Base-by-base conservation (phyloP, 2,888 invertebrate genomes). In the Philaethria dido region DNA sequence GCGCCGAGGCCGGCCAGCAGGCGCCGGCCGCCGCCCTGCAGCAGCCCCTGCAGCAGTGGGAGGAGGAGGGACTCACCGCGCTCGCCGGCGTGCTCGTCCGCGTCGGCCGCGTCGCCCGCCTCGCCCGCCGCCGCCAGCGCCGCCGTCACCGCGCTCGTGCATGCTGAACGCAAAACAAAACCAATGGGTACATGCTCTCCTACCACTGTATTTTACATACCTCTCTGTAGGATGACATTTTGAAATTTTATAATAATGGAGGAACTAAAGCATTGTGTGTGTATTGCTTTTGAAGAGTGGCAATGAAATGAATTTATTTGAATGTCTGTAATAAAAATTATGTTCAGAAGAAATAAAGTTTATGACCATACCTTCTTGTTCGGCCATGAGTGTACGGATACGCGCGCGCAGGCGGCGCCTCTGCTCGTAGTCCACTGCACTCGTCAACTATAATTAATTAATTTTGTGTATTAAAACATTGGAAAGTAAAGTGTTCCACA, bases 371-470 rank as follows among this genome's bases (percentile, higher is more conserved):
- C 97, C 97, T 95, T 96, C 96, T 88, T 96, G 95, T 93, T 96
- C 96, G 80, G 97, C 97, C 95, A 97, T 96, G 83, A 98, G 94
- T 87, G 95, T 94, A 79, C 96, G 95, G 80, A 98, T 94, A 88
- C 97, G 94, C 79, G 95, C 95, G 86, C 97, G 94, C 83, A 98
- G 95, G 78, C 94, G 94, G 80, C 97, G 95, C 80, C 97, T 94
- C 88, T 96, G 96, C 88, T 97, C 97, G 96, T 97, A 97, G 86
- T 96, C 96, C 96, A 76, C 95, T 95, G 86, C 96, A 95, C 89
- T 95, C 95, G 88, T 97, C 96, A 98, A 94, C 97, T 97, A 87
- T 57, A 92, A 93, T 66, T 0, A 92, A 93, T 66, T 0, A 33
- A 14, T 29, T 16, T 25, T 45, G 11, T 18, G 33, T 18, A 44